Evolutionary conservation across 1,140 invertebrate genomes (phyloP), one percentile per base, ranked within the genome.

Genomic region (Teleogryllus occipitalis): DNA sequence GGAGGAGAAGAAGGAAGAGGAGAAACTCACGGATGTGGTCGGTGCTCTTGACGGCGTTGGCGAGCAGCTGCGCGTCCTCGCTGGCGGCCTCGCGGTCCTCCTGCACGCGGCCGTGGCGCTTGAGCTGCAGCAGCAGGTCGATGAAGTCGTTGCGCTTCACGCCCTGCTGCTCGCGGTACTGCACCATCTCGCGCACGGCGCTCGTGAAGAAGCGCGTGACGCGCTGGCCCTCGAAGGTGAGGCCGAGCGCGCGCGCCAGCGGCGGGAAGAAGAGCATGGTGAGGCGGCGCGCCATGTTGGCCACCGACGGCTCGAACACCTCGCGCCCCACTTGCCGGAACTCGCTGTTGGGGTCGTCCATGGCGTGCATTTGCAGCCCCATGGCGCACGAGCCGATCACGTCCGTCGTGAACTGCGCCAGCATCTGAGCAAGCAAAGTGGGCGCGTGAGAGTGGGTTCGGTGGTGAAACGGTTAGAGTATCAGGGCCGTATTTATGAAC

Each of bases 351-450:
- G 74, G 79, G 54, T 80, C 47, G 39, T 80, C 10, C 65, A 80
- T 7, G 0, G 74, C 49, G 54, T 65, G 10, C 54, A 65, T n/a
- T 79, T 74, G 49, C 77, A 89, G 83, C 8, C 88, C 88, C 80
- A 89, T 84, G 0, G 86, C 88, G 18, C 86, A 86, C 77, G 84
- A 86, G 7, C 87, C 85, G 8, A 89, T 85, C n/a, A 87, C 85
- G 65, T 89, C 88, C 0, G 85, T 85, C 3, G 88, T 89, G 76
- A 85, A 89, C 80, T 85, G 85, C 2, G 84, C 77, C 14, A 85
- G 86, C 0, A 85, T 65, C 54, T 65, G 54, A 7, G 27, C 27
- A 5, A 39, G 27, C 27, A 39, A 39, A 39, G 27, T 39, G 27
- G 1, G 27, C 27, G 27, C 27, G 5, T 39, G 27, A 39, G 5